phyloP scores from a whole-genome alignment of 1,140 invertebrate species.

The Ptiloglossa arizonensis region DNA sequence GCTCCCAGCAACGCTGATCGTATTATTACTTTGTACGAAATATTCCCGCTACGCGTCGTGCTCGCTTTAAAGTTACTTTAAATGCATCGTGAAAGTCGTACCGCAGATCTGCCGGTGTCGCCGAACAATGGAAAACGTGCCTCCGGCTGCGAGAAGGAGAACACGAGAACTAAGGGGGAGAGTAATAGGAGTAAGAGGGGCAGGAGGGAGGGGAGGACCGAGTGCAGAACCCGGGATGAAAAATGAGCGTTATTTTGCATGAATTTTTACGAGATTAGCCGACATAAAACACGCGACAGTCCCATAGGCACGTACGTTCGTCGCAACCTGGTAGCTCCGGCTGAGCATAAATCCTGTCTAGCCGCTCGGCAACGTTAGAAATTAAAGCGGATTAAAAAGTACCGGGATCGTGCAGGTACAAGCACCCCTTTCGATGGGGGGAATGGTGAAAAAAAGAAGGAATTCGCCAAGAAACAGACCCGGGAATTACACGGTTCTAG shows the following conservation, averaged over 20 bases:
- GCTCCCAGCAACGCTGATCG: not conserved
- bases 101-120: conserved; percentile 36
- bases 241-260: conserved; percentile 76
- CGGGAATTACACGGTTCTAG: not conserved
- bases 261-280: conserved; percentile 79
- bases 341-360: conserved; percentile 68
- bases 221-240: conserved; percentile 71
- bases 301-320: conserved; percentile 71
- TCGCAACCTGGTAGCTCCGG: conserved; percentile 43
- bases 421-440: not conserved
- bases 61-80: conserved; percentile 26
- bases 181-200: too few species aligned
- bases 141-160: conserved; percentile 1
- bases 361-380: conserved; percentile 68
- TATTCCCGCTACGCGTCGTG: conserved; percentile 4
- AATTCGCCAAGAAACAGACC: not conserved
- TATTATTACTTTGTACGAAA: conserved; percentile 8
- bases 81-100: conserved; percentile 34
- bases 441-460: too few species aligned
- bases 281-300: conserved; percentile 73
- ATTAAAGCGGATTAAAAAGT: conserved; percentile 74
- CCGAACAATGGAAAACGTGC: conserved; percentile 59
- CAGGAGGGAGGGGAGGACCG: too few species aligned
- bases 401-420: conserved; percentile 5
- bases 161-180: too few species aligned